Evolutionary conservation across 2,797 vertebrate species (phyloP).

Genomic region (Acanthiza pusilla): DNA sequence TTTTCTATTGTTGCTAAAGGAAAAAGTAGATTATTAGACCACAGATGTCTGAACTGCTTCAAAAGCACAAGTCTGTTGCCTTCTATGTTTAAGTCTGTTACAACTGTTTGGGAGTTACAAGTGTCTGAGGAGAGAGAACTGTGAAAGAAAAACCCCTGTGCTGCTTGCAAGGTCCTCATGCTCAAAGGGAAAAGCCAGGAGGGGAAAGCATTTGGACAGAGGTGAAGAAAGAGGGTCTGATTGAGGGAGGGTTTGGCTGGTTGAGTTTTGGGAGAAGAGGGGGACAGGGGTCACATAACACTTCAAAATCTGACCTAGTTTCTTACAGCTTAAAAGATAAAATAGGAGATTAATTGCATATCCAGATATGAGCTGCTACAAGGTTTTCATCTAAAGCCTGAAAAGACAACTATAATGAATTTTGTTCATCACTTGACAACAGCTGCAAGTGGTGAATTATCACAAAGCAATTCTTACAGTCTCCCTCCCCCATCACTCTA

Average conservation of each 20-base stretch:
- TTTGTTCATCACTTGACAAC: not conserved
- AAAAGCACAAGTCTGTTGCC: not conserved
- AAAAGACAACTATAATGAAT: not conserved
- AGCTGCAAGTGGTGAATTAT: not conserved
- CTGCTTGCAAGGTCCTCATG: not conserved
- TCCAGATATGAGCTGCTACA: not conserved
- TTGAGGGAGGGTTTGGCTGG: fast-evolving
- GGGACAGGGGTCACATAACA: not conserved
- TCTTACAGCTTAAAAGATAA: not conserved
- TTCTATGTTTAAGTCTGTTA: not conserved
- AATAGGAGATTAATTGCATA: not conserved
- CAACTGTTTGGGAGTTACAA: not conserved
- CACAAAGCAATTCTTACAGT: not conserved
- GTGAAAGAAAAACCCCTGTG: not conserved
- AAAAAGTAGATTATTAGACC: not conserved
- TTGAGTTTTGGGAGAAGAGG: not conserved
- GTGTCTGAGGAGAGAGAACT: not conserved
- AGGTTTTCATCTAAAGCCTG: not conserved
- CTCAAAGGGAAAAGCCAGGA: not conserved
- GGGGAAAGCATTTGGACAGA: not conserved
- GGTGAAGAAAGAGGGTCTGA: not conserved
- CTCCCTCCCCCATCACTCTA: not conserved
- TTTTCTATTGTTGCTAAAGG: not conserved
- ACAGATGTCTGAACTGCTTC: not conserved
- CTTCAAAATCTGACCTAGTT: not conserved